These are phyloP conservation scores for Hypotaenidia okinawae DNA, from an alignment of 2,797 vertebrate species.

Conservation along the genomic window DNA sequence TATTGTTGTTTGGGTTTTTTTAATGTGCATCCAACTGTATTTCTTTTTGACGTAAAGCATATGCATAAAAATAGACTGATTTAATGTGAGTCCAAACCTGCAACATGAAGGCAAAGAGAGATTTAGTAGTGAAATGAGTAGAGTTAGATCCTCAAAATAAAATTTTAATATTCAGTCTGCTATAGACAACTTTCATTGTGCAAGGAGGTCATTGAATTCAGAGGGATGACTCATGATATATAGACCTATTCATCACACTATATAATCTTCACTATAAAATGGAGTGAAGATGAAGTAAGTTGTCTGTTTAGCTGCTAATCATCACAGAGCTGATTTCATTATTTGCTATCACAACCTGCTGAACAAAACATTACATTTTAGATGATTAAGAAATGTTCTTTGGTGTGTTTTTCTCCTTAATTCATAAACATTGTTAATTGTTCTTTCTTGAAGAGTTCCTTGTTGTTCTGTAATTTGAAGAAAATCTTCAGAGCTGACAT, in stretches of 20 bases:
- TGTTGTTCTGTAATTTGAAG: background rate
- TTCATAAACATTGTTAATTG: background rate
- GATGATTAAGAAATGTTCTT: background rate
- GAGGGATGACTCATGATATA: background rate
- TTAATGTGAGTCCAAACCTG: background rate
- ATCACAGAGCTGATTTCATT: background rate
- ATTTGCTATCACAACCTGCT: background rate
- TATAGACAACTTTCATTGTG: background rate
- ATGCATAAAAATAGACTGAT: background rate
- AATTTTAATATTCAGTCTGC: background rate
- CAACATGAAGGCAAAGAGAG: background rate
- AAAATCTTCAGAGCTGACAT: background rate
- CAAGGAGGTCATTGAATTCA: background rate
- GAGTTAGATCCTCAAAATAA: background rate
- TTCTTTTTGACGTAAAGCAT: background rate
- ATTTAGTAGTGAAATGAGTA: background rate
- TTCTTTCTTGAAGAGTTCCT: background rate
- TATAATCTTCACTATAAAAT: background rate
- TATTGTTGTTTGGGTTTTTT: too few species aligned
- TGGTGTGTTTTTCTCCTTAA: background rate
- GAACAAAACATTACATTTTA: background rate
- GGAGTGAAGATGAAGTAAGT: background rate
- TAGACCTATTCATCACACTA: background rate
- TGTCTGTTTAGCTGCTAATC: background rate
- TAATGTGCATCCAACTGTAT: background rate